phyloP scores from a whole-genome alignment of 2,797 vertebrate species.

The Rhinatrema bivittatum region DNA sequence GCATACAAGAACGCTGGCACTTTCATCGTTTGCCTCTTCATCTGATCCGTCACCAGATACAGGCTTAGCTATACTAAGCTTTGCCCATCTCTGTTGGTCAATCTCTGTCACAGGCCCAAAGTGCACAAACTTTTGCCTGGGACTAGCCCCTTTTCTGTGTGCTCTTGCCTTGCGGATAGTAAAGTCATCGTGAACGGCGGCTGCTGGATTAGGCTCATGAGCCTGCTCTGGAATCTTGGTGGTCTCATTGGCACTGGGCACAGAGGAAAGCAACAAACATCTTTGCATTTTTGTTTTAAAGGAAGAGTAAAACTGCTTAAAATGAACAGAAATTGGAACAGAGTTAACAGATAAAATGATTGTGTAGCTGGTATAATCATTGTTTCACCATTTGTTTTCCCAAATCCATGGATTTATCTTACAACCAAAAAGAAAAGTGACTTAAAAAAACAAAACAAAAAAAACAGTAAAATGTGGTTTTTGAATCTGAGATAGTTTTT shows the following conservation, averaged over 20 bases:
- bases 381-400: neutral
- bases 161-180: constrained; percentile 58
- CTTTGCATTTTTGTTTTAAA: too few species aligned
- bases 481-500: too few species aligned
- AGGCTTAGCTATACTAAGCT: constrained; percentile 56
- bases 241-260: constrained; percentile 70
- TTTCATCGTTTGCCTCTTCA: neutral
- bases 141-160: constrained; percentile 52
- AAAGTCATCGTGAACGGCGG: constrained; percentile 56
- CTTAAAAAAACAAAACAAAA: too few species aligned
- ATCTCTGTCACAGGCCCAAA: constrained; percentile 92
- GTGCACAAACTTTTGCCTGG: constrained; percentile 75
- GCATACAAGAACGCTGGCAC: neutral
- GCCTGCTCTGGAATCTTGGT: constrained; percentile 8
- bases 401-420: too few species aligned
- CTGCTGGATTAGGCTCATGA: constrained; percentile 16
- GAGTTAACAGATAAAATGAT: neutral
- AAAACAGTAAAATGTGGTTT: too few species aligned
- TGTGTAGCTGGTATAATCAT: neutral
- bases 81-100: constrained; percentile 70
- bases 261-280: constrained; percentile 36
- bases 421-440: too few species aligned
- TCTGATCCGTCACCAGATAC: constrained; percentile 29
- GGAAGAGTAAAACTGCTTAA: too few species aligned
- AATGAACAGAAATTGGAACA: too few species aligned